Base-by-base conservation (phyloP, 92 coral and sea anemone species). In the Porites lobata region DNA sequence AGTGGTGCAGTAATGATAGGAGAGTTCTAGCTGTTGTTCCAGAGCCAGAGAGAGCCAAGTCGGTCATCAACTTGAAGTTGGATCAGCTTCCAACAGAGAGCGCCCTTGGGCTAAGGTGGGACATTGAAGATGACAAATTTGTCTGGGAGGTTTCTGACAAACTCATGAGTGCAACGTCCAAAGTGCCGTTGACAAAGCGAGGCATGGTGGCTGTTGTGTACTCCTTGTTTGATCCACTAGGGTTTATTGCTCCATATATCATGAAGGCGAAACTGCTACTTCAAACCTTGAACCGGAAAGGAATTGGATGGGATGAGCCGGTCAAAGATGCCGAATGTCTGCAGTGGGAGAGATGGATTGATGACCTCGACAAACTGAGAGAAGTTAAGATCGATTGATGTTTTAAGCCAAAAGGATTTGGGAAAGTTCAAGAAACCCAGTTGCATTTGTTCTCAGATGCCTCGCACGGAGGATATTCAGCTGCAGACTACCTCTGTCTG, bases 261-360 rank as follows among this genome's bases (percentile, higher is more conserved):
- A 76, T 90, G 93, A 84, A 84, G 57, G 89, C 90, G 1, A 90
- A 84, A 81, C 69, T 83, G 70, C 24, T 89, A 50, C 50, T 89
- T 13, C 86, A 90, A 73, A 75, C 14, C 69, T 22, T 85, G 15
- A 43, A 63, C 57, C 50, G 85, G 38, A 83, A 83, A 32, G 64
- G 54, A 50, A 53, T 90, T 20, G 83, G 87, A 19, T 91, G 91
- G 94, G 91, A 91, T 51, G 88, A 72, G 8, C 86, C 86, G 7
- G 51, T 85, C 9, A 47, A 51, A 78, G 86, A 85, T 21, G 64
- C 26, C 2, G 93, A 90, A 26, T 15, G 75, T 1, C 32, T 54
- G 51, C 86, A 79, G 71, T 90, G 94, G 91, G 20, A 10, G 21
- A 77, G 85, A 12, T 91, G 94, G 94, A 56, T 65, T 69, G 84